These are phyloP conservation scores for Melieria picta DNA, from an alignment of 2,888 invertebrate genomes.

Conservation along the genomic window DNA sequence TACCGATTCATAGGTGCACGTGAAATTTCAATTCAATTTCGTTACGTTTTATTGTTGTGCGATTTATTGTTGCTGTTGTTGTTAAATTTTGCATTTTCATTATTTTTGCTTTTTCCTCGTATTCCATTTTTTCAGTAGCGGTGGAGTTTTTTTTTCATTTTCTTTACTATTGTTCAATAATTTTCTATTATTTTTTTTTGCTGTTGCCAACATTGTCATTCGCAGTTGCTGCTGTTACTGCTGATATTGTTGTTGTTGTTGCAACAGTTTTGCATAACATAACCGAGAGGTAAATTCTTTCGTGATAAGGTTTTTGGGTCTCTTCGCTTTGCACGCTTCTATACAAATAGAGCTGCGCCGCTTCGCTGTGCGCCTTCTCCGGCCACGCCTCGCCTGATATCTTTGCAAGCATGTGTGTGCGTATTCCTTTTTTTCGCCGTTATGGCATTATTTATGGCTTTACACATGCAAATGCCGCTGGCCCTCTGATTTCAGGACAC, in stretches of 20 bases:
- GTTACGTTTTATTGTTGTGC: conserved; percentile 18
- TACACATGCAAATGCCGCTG: conserved; percentile 59
- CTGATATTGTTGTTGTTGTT: too few species aligned
- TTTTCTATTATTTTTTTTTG: conserved; percentile 43
- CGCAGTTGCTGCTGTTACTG: too few species aligned
- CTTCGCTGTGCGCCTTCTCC: too few species aligned
- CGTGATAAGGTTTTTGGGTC: conserved; percentile 49
- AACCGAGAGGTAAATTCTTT: conserved; percentile 54
- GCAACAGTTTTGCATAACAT: conserved; percentile 54
- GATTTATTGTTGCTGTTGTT: conserved; percentile 3
- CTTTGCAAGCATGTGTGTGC: too few species aligned
- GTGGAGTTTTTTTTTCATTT: conserved; percentile 49
- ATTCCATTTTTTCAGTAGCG: conserved; percentile 14
- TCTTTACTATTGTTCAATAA: conserved; percentile 54
- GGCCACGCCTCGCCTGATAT: too few species aligned
- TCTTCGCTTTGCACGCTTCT: not conserved
- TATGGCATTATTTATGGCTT: conserved; percentile 59
- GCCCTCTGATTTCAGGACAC: not conserved
- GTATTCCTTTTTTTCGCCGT: conserved; percentile 1
- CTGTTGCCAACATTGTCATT: too few species aligned
- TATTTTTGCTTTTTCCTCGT: too few species aligned
- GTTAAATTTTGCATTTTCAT: not conserved
- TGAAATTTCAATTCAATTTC: conserved; percentile 35
- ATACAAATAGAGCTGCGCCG: too few species aligned
- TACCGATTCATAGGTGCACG: not conserved